Evolutionary conservation across 2,797 vertebrate species (phyloP).

Genomic region (Megalops cyprinoides): DNA sequence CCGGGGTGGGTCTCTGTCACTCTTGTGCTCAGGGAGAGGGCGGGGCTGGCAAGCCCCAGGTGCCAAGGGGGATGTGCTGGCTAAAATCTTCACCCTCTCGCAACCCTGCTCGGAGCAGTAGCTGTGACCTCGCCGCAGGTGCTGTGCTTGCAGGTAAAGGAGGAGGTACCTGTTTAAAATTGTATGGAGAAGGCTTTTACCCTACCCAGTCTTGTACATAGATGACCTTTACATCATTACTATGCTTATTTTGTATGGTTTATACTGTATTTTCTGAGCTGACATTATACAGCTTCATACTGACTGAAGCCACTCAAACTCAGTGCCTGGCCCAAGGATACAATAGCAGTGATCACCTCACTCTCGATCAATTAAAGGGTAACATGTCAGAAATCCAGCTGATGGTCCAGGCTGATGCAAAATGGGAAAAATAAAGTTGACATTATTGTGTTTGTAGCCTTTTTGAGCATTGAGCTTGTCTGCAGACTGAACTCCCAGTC

Average conservation of each 20-base stretch:
- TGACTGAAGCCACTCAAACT: too few relatives aligned
- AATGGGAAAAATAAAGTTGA: too few relatives aligned
- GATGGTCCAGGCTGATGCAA: too few relatives aligned
- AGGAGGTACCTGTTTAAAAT: slow-evolving; percentile 52
- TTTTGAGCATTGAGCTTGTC: too few relatives aligned
- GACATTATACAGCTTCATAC: not conserved
- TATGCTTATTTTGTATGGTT: not conserved
- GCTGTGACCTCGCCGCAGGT: slow-evolving; percentile 50
- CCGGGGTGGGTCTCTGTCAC: not conserved
- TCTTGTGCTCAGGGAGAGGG: slow-evolving; percentile 38
- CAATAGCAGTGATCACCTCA: not conserved
- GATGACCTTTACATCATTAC: not conserved
- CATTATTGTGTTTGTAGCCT: too few relatives aligned
- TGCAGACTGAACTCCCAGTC: too few relatives aligned
- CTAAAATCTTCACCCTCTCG: slow-evolving; percentile 54
- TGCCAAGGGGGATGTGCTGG: not conserved
- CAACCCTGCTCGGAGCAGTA: slow-evolving; percentile 64
- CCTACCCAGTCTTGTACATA: too few relatives aligned
- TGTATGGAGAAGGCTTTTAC: slow-evolving; percentile 13
- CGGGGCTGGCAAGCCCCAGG: slow-evolving; percentile 44
- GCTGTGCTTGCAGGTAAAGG: slow-evolving; percentile 51
- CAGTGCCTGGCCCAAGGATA: not conserved
- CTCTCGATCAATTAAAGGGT: too few relatives aligned
- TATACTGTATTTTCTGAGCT: not conserved
- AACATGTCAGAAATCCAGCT: too few relatives aligned